phyloP scores from a whole-genome alignment of 2,113 vertebrate genomes.

The Bufo bufo region DNA sequence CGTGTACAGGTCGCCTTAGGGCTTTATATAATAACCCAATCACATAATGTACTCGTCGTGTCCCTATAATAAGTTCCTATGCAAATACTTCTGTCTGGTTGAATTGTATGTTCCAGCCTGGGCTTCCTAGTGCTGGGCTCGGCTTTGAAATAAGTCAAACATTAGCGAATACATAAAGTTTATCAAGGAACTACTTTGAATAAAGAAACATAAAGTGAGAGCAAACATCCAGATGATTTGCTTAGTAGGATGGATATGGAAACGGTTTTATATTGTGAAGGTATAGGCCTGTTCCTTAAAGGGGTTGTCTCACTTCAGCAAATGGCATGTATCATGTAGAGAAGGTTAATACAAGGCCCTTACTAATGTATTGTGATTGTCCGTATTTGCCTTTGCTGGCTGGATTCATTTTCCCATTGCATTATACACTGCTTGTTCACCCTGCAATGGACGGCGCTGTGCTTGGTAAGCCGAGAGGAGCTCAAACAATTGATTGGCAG shows the following conservation, averaged over 20 bases:
- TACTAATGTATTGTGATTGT: no score
- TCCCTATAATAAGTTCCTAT: background rate
- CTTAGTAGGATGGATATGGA: background rate
- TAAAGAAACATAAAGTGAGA: background rate
- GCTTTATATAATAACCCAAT: background rate
- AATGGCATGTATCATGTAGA: no score
- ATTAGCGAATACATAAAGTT: background rate
- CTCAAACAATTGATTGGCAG: no score
- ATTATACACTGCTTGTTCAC: no score
- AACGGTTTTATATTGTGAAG: background rate
- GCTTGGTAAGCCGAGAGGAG: no score
- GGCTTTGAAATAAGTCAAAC: background rate
- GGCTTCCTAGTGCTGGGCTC: background rate
- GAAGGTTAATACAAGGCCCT: no score
- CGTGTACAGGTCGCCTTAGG: background rate
- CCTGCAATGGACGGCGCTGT: no score
- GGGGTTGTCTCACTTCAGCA: no score
- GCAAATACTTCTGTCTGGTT: background rate
- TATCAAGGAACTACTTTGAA: background rate
- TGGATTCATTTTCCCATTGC: no score
- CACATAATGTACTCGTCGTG: background rate
- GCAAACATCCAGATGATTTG: constrained; percentile 8
- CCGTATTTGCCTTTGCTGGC: no score
- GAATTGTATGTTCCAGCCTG: background rate
- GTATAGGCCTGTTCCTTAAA: no score